Evolutionary conservation across 2,113 vertebrate species (phyloP), one percentile per base, ranked within the genome.

Genomic region (Tamias sibiricus): DNA sequence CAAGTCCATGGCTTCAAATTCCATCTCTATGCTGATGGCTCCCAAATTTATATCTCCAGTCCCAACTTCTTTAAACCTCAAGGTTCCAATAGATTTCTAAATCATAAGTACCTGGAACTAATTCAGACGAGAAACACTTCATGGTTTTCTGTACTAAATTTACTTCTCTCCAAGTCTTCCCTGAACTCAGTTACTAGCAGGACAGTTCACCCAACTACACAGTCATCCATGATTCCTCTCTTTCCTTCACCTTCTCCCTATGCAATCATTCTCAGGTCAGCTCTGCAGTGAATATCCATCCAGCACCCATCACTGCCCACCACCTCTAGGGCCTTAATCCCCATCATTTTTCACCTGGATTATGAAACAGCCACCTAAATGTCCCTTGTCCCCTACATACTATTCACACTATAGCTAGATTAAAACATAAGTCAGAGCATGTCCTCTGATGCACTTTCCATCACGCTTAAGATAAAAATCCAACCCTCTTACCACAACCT

Each of bases 1-100:
- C 24, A 89, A 44, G 37, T 87, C 47, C 4, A 66, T 10, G 4
- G 59, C 44, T 44, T 71, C 35, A 64, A 80, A 95, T 74, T n/a
- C 32, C 68, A 85, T 90, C 40, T 90, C 44, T 83, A 37, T 19
- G 24, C 7, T 40, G 42, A 85, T 64, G 57, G 54, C 42, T 91
- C 12, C 66, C 42, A 87, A 42, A 54, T 62, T 64, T 85, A 13
- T 49, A 47, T 30, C 47, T 69, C 42, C 30, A 93, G n/a, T 37
- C 64, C 49, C 76, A 32, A 91, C 40, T 32, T 68, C 91, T 89
- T 91, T 32, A 26, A 95, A 85, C 32, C 12, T 54, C 16, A 79
- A 95, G 59, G 32, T 6, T 44, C n/a, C 59, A 90, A 72, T 69
- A 89, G 40, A 91, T 57, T 80, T 92, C 59, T 94, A 91, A 91